Conservation (phyloP, 92 coral and sea anemone genomes). For the Epizoanthus fatuus region DNA sequence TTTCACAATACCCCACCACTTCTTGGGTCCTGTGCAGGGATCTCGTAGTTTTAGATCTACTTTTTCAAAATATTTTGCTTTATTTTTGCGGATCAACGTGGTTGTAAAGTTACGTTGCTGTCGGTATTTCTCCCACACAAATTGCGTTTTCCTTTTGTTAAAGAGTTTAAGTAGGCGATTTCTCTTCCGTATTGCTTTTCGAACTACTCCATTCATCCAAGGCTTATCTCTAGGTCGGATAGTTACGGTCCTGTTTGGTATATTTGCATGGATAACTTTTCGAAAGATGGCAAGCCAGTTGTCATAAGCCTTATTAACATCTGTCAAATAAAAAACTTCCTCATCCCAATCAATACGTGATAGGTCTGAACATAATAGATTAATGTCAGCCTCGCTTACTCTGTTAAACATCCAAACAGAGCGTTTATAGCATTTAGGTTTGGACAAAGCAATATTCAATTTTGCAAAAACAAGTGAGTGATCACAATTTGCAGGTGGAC, state of each 20-base stretch:
- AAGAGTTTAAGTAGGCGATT: slow-evolving; percentile 59
- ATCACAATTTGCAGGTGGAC: slow-evolving; percentile 71
- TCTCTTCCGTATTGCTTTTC: slow-evolving; percentile 69
- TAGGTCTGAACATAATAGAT: slow-evolving; percentile 43
- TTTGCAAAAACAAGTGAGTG: slow-evolving; percentile 43
- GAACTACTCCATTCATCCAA: slow-evolving; percentile 64
- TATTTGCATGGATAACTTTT: slow-evolving; percentile 52
- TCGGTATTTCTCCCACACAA: slow-evolving; percentile 65
- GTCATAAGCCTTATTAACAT: slow-evolving; percentile 50
- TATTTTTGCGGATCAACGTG: slow-evolving; percentile 48
- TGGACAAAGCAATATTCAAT: slow-evolving; percentile 29
- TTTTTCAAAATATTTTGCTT: slow-evolving; percentile 49
- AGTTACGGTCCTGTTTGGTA: slow-evolving; percentile 54
- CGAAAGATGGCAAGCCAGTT: slow-evolving; percentile 60
- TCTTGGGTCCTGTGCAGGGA: slow-evolving; percentile 62
- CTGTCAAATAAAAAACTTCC: slow-evolving; percentile 26
- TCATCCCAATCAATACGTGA: slow-evolving; percentile 30
- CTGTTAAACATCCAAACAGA: slow-evolving; percentile 56
- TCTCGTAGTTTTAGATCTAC: slow-evolving; percentile 56
- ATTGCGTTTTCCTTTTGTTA: slow-evolving; percentile 37
- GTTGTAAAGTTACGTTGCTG: slow-evolving; percentile 62
- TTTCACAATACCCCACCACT: slow-evolving; percentile 71
- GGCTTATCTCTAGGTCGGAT: slow-evolving; percentile 76
- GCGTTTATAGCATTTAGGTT: slow-evolving; percentile 50
- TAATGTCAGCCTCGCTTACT: slow-evolving; percentile 19